phyloP scores from a whole-genome alignment of 2,113 vertebrate species.

The Bufo bufo region DNA sequence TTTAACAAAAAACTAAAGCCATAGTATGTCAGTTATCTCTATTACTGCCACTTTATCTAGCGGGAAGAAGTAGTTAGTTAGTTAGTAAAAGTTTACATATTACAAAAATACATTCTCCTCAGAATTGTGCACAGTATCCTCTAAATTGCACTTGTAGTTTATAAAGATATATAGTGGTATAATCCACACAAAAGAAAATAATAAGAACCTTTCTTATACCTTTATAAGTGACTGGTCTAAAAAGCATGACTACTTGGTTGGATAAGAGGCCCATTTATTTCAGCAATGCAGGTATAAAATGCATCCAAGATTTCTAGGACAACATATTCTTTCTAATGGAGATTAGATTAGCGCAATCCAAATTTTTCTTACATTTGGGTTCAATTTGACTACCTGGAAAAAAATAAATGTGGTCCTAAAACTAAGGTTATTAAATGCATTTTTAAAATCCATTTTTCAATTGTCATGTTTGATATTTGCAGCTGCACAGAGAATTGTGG shows the following conservation, averaged over 20 bases:
- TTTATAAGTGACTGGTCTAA: background rate
- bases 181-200: background rate
- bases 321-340: background rate
- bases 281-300: background rate
- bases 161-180: background rate
- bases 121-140: background rate
- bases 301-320: background rate
- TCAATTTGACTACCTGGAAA: background rate
- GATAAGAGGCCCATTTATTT: background rate
- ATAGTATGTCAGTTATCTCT: constrained; percentile 5
- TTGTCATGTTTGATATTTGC: no score
- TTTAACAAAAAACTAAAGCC: constrained; percentile 21
- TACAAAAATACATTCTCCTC: background rate
- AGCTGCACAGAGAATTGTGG: no score
- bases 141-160: constrained; percentile 1
- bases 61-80: background rate
- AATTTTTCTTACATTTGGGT: background rate
- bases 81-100: background rate
- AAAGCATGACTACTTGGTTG: background rate
- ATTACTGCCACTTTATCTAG: constrained; percentile 12
- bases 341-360: background rate
- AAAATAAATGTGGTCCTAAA: background rate
- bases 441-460: background rate
- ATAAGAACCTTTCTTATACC: background rate
- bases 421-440: background rate